A percentile compares a stretch with the other conserved stretches of the same genome.
phyloP scores from a whole-genome alignment of 92 coral and sea anemone species.

The Zoanthus sansibaricus region DNA sequence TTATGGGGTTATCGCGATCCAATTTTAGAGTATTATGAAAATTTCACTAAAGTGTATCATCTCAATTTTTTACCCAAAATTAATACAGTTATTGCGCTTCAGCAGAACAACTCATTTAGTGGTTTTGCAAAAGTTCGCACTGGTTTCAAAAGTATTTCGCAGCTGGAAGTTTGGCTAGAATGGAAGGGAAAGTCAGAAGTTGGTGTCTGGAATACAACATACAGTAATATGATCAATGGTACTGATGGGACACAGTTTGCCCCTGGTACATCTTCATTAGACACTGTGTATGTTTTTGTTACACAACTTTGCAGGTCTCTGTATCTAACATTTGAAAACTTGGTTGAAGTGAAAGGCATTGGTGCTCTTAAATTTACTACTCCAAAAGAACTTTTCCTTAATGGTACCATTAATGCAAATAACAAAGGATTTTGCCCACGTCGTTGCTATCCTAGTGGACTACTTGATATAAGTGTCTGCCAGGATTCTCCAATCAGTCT shows the following conservation, averaged over 20 bases:
- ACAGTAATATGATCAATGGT: slow-evolving; percentile 94
- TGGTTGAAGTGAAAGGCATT: slow-evolving; percentile 62
- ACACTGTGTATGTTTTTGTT: slow-evolving; percentile 82
- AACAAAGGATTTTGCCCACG: slow-evolving; percentile 83
- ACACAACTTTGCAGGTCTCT: slow-evolving; percentile 88
- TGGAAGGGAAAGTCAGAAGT: slow-evolving; percentile 78
- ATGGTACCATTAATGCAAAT: slow-evolving; percentile 74
- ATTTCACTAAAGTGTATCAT: slow-evolving; percentile 43
- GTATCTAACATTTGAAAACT: slow-evolving; percentile 61
- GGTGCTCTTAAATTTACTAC: slow-evolving; percentile 69
- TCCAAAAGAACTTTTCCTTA: slow-evolving; percentile 72
- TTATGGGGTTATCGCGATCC: slow-evolving; percentile 95
- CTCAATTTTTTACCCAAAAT: slow-evolving; percentile 65
- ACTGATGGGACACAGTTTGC: slow-evolving; percentile 94
- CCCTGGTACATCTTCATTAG: slow-evolving; percentile 70
- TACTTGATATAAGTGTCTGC: slow-evolving; percentile 86
- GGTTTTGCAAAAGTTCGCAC: slow-evolving; percentile 79
- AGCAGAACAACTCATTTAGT: slow-evolving; percentile 77
- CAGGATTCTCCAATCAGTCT: slow-evolving; percentile 73
- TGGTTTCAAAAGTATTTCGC: slow-evolving; percentile 69
- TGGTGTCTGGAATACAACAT: slow-evolving; percentile 75
- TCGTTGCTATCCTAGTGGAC: slow-evolving; percentile 86
- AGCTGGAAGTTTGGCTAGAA: slow-evolving; percentile 62
- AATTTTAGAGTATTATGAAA: slow-evolving; percentile 64
- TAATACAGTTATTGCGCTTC: slow-evolving; percentile 73